Conservation (phyloP, 2,888 invertebrate genomes). For the Bombylius major region DNA sequence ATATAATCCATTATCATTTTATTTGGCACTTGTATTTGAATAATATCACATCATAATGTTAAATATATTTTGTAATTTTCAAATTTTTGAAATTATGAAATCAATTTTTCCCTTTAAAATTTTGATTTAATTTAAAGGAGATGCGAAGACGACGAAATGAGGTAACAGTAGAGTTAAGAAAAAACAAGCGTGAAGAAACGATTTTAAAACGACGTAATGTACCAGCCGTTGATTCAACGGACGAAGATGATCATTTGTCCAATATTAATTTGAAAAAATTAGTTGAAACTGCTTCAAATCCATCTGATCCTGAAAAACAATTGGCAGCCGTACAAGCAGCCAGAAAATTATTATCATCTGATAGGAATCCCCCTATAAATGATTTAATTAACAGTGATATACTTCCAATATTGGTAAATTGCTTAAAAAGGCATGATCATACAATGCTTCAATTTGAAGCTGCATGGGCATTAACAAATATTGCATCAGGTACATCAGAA, state of each 20-base stretch:
- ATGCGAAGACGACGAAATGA: constrained; percentile 95
- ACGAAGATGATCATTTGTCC: constrained; percentile 63
- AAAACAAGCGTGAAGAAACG: constrained; percentile 96
- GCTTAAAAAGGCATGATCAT: constrained; percentile 74
- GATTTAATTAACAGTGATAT: constrained; percentile 88
- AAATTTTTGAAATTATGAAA: too few relatives aligned
- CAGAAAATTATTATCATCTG: constrained; percentile 89
- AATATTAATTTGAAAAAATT: constrained; percentile 66
- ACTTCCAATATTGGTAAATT: constrained; percentile 83
- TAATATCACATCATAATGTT: too few relatives aligned
- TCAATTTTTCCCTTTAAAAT: background rate
- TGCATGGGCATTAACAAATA: constrained; percentile 95
- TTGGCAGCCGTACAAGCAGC: constrained; percentile 88
- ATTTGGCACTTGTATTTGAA: too few relatives aligned
- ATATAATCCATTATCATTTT: too few relatives aligned
- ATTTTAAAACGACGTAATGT: constrained; percentile 93
- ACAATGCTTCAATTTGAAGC: constrained; percentile 92
- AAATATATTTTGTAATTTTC: too few relatives aligned
- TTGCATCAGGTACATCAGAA: constrained; percentile 85
- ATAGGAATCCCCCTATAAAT: constrained; percentile 97
- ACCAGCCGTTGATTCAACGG: constrained; percentile 69
- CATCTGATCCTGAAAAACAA: constrained; percentile 67
- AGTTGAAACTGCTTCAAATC: constrained; percentile 73
- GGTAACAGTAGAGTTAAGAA: constrained; percentile 90
- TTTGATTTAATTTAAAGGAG: constrained; percentile 46